Conservation (phyloP, 2,797 vertebrate species). For the Ammospiza maritima region DNA sequence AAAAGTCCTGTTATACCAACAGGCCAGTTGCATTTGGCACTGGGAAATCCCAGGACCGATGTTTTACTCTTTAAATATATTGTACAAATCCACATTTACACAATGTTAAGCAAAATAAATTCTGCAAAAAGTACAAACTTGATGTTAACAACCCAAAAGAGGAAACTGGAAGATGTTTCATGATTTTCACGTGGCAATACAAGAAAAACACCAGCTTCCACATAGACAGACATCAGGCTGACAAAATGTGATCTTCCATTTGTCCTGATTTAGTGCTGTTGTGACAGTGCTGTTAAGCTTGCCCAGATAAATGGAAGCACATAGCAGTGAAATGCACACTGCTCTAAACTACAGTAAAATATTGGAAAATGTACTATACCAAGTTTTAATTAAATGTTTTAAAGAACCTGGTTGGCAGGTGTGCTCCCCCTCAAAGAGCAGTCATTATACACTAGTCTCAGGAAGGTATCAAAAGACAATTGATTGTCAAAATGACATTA, state of each 20-base stretch:
- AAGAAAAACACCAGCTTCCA: not conserved
- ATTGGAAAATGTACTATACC: not conserved
- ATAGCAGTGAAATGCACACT: not conserved
- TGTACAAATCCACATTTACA: not conserved
- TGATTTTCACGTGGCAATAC: not conserved
- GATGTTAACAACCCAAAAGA: not conserved
- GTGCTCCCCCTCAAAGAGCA: not conserved
- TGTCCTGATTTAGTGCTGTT: not conserved
- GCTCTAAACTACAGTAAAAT: not conserved
- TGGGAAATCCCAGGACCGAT: not conserved
- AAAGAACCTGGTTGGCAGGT: not conserved
- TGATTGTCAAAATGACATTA: not conserved
- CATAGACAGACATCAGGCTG: not conserved
- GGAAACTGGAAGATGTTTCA: not conserved
- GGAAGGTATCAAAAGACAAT: not conserved
- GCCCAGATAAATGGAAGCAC: not conserved
- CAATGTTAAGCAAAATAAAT: not conserved
- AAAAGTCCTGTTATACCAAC: not conserved
- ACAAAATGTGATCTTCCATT: not conserved
- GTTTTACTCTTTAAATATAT: not conserved
- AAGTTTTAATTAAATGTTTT: not conserved
- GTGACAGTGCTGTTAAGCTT: not conserved
- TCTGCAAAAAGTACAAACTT: not conserved
- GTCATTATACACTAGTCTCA: not conserved
- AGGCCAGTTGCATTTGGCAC: not conserved